phyloP scores from a whole-genome alignment of 35 echinoderm and acorn worm genomes.

The Chiridota heheva region DNA sequence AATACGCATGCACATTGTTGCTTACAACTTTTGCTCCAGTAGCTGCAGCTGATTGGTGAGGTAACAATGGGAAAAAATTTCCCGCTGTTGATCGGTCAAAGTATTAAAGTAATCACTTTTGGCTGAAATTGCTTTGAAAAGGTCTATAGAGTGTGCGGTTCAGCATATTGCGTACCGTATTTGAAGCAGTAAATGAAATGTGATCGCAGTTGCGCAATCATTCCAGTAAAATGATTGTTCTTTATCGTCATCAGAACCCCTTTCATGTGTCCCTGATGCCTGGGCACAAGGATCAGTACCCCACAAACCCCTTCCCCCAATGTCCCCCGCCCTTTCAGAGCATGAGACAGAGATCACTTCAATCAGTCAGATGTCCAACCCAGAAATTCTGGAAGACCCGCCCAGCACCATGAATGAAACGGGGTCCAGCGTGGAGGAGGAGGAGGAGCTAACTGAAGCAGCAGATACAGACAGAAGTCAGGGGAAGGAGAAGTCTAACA shows the following conservation, averaged over 20 bases:
- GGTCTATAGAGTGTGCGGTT: too few relatives aligned
- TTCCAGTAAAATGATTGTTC: too few relatives aligned
- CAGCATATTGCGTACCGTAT: too few relatives aligned
- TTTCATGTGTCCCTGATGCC: slow-evolving; percentile 80
- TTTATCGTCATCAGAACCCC: slow-evolving; percentile 63
- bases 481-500: slow-evolving; percentile 35
- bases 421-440: slow-evolving; percentile 31
- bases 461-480: slow-evolving; percentile 28
- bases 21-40: too few relatives aligned
- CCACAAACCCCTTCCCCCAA: slow-evolving; percentile 51
- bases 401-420: slow-evolving; percentile 65
- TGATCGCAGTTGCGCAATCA: too few relatives aligned
- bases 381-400: slow-evolving; percentile 74
- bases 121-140: too few relatives aligned
- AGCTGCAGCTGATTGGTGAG: too few relatives aligned
- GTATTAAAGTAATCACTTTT: too few relatives aligned
- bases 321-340: slow-evolving; percentile 74
- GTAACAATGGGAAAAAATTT: too few relatives aligned
- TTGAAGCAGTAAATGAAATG: too few relatives aligned
- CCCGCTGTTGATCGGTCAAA: too few relatives aligned
- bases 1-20: too few relatives aligned
- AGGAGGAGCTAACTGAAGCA: slow-evolving; percentile 38
- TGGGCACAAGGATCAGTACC: slow-evolving; percentile 99
- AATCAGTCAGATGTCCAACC: slow-evolving; percentile 66
- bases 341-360: slow-evolving; percentile 88